Evolutionary conservation across 2,113 vertebrate species (phyloP).

Genomic region (Solenodon paradoxus): DNA sequence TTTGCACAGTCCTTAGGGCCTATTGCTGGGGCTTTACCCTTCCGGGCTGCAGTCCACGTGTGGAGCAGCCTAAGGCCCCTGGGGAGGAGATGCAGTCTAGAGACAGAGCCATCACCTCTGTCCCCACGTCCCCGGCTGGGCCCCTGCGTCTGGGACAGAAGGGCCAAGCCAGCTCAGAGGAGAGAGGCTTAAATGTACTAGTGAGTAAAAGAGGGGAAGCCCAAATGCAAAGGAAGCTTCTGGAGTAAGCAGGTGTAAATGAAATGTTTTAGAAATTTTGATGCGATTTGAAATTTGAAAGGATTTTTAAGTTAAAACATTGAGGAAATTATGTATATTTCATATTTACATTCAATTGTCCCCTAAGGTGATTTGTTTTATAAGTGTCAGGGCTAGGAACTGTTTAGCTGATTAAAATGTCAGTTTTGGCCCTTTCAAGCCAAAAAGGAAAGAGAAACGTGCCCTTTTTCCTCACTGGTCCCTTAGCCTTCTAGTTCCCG

Average conservation of each 20-base stretch:
- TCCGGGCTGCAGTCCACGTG: too few relatives aligned
- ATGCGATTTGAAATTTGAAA: neutral
- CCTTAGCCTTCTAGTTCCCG: neutral
- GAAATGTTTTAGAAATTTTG: neutral
- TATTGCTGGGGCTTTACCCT: neutral
- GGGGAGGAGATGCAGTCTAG: neutral
- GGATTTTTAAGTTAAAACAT: neutral
- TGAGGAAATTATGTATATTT: neutral
- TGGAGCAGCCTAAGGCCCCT: neutral
- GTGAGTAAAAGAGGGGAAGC: neutral
- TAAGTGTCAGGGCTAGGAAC: neutral
- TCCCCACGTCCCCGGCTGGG: neutral
- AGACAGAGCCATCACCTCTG: neutral
- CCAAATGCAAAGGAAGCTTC: neutral
- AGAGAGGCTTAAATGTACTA: rapidly evolving
- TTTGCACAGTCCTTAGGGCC: neutral
- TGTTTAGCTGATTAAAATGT: neutral
- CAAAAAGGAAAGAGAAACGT: rapidly evolving
- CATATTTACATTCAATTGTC: neutral
- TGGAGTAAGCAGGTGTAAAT: neutral
- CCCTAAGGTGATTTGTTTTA: neutral
- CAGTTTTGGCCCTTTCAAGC: neutral
- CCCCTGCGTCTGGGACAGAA: rapidly evolving
- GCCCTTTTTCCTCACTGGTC: neutral
- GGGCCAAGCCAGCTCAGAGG: too few relatives aligned